phyloP scores from a whole-genome alignment of 2,797 vertebrate species.

The Cossypha heuglini region DNA sequence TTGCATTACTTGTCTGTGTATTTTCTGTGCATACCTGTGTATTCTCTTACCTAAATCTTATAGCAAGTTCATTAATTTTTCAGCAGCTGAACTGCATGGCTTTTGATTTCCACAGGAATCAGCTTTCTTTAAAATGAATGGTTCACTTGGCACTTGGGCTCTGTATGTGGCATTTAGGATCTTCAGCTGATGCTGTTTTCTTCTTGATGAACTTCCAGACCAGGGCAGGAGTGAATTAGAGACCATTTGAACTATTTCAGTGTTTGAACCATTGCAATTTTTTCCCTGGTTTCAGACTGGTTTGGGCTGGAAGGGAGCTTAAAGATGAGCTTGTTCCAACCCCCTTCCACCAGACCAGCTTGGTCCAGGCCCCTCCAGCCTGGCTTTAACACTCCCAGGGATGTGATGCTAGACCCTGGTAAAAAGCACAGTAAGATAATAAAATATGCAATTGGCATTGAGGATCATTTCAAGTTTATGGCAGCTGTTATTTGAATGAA shows the following conservation, averaged over 20 bases:
- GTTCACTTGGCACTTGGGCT: background rate
- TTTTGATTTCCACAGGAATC: background rate
- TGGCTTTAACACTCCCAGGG: background rate
- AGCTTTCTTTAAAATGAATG: background rate
- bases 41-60: background rate
- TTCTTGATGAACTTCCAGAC: background rate
- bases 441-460: background rate
- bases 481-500: background rate
- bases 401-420: background rate
- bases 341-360: rapidly evolving
- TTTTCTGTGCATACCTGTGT: background rate
- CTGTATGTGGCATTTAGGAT: background rate
- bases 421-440: background rate
- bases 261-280: background rate
- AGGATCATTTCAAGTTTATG: background rate
- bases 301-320: background rate
- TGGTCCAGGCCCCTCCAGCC: background rate
- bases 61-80: background rate
- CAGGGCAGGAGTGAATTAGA: background rate
- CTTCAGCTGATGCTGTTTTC: background rate
- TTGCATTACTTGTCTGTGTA: background rate
- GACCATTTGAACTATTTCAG: background rate
- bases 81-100: background rate
- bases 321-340: background rate
- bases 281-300: background rate